Conservation (phyloP, 2,113 vertebrate species). For the Romanogobio albipinnatus region DNA sequence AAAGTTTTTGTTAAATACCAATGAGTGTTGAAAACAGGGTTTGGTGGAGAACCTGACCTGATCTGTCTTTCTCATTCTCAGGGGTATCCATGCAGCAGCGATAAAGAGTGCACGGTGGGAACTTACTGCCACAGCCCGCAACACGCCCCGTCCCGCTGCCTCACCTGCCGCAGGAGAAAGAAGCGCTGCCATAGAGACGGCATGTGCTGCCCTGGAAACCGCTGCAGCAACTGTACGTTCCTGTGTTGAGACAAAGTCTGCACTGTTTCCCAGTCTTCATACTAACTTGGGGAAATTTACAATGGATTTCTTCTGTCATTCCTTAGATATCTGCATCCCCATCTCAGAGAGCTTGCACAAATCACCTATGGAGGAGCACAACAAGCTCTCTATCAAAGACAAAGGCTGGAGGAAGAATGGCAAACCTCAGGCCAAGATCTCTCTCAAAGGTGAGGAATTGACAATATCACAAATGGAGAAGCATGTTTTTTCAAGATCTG, state of each 20-base stretch:
- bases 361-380: slow-evolving; percentile 84
- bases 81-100: slow-evolving; percentile 90
- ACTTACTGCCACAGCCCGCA: slow-evolving; percentile 94
- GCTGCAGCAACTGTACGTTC: slow-evolving; percentile 90
- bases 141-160: slow-evolving; percentile 84
- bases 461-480: slow-evolving; percentile 9
- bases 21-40: not conserved
- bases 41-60: not conserved
- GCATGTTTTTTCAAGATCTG: not conserved
- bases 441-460: slow-evolving; percentile 84
- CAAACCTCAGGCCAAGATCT: slow-evolving; percentile 82
- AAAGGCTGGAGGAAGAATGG: slow-evolving; percentile 88
- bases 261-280: not conserved
- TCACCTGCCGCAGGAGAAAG: slow-evolving; percentile 90
- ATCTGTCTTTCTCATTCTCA: slow-evolving; percentile 59
- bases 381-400: slow-evolving; percentile 84
- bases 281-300: not conserved
- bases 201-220: slow-evolving; percentile 95
- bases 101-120: slow-evolving; percentile 91
- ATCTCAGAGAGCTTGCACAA: slow-evolving; percentile 90
- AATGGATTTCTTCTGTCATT: slow-evolving; percentile 1
- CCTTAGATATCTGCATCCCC: slow-evolving; percentile 87
- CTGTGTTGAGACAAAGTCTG: not conserved
- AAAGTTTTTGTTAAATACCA: too few species aligned
- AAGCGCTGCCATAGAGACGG: slow-evolving; percentile 91